phyloP scores from a whole-genome alignment of 1,140 invertebrate genomes.

The Hycleus phaleratus region DNA sequence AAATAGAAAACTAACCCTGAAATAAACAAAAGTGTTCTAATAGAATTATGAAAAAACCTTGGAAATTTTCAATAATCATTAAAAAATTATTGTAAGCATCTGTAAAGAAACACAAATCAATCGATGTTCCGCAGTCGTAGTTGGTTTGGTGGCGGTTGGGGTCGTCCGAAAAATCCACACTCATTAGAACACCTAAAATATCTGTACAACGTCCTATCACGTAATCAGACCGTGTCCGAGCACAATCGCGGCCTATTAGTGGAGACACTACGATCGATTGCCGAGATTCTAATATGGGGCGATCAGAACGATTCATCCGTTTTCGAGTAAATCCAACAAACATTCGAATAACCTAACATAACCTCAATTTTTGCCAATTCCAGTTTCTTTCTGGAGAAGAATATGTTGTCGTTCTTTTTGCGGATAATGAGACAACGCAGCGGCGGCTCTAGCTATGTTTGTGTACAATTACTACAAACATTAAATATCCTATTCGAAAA shows the following conservation, averaged over 20 bases:
- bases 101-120: too few species aligned
- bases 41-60: too few species aligned
- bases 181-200: conserved; percentile 96
- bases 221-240: conserved; percentile 95
- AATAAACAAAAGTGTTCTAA: too few species aligned
- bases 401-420: conserved; percentile 97
- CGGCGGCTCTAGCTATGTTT: conserved; percentile 86
- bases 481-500: conserved; percentile 99
- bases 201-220: conserved; percentile 88
- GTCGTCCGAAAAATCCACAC: conserved; percentile 91
- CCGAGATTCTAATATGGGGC: conserved; percentile 99
- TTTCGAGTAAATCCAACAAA: conserved; percentile 80
- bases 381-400: conserved; percentile 98
- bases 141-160: conserved; percentile 80
- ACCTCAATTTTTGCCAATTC: conserved; percentile 36
- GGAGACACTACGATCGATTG: conserved; percentile 93
- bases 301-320: conserved; percentile 99
- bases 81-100: too few species aligned
- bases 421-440: conserved; percentile 96
- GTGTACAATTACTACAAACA: conserved; percentile 95
- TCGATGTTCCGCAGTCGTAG: conserved; percentile 77
- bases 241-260: conserved; percentile 91
- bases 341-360: not conserved
- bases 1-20: too few species aligned
- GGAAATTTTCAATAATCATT: too few species aligned